These are phyloP conservation scores for Oryzias javanicus DNA, from an alignment of 2,113 vertebrate species.

Conservation along the genomic window DNA sequence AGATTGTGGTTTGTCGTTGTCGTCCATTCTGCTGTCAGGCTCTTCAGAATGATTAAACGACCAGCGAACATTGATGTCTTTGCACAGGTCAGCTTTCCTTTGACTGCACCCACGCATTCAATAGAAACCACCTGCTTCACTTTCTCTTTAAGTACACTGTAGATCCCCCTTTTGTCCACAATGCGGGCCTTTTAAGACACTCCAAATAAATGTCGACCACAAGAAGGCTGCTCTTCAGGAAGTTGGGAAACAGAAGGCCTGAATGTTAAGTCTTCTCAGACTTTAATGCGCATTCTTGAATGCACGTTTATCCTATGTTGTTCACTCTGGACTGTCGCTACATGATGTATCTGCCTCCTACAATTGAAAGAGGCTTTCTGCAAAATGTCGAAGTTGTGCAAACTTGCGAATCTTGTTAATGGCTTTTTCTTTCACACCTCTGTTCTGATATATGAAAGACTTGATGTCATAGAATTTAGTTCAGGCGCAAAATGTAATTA, in stretches of 20 bases:
- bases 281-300: not conserved
- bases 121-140: slow-evolving; percentile 37
- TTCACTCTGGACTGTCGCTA: too few relatives aligned
- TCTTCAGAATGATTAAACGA: slow-evolving; percentile 39
- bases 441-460: too few relatives aligned
- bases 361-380: too few relatives aligned
- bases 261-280: not conserved
- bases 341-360: too few relatives aligned
- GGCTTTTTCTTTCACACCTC: too few relatives aligned
- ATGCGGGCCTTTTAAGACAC: slow-evolving; percentile 16
- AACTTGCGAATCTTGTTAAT: too few relatives aligned
- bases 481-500: too few relatives aligned
- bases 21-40: slow-evolving; percentile 32
- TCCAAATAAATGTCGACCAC: slow-evolving; percentile 21
- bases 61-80: slow-evolving; percentile 15
- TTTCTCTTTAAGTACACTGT: slow-evolving; percentile 3
- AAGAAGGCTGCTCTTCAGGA: slow-evolving; percentile 12
- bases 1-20: slow-evolving; percentile 28
- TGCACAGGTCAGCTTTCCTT: slow-evolving; percentile 43
- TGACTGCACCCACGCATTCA: slow-evolving; percentile 33
- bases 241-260: too few relatives aligned
- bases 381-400: too few relatives aligned
- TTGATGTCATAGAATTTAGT: too few relatives aligned
- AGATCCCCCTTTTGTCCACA: slow-evolving; percentile 35
- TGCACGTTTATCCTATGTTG: too few relatives aligned